Evolutionary conservation across 2,113 vertebrate genomes (phyloP), one percentile per base, ranked within the genome.

Genomic region (Terrapene triunguis): DNA sequence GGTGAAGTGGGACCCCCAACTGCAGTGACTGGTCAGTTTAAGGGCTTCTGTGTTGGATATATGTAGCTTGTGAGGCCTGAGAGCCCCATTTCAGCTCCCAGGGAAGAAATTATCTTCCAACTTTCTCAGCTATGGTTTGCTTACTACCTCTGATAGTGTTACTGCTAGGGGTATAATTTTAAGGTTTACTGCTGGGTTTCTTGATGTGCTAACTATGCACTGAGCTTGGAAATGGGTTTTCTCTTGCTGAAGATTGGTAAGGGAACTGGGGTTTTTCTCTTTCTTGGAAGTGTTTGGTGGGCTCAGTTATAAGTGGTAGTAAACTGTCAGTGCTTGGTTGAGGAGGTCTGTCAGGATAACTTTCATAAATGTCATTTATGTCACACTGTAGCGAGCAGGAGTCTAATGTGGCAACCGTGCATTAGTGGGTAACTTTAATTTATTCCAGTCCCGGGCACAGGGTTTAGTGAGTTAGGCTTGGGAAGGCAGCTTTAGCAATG

Each of bases 311-410:
- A 78, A 59, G 8, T 7, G 4, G 17, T 42, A 89, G 84, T 72
- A 82, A 55, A 0, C 1, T 59, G 72, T 81, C 24, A 93, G 86
- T 82, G 53, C 1, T 29, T 69, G 1, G 22, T 24, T 13, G 10
- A 44, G 38, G 4, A 80, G 1, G 2, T 78, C 4, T 4, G 55
- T 72, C 3, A 27, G 24, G 25, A 0, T 29, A 47, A 59, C 2
- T 89, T 48, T 24, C n/a, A 50, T 21, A 53, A 85, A 2, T 0
- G 2, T 0, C 0, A 25, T 55, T 90, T 86, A 25, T 53, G 0
- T 32, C 25, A 42, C 7, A 3, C 8, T 48, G 2, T 10, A 8
- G 22, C 44, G 4, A 59, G 12, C 35, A 13, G 3, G 83, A 87
- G 90, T 57, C 51, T n/a, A 27, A 35, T 35, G 0, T 47, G 3